phyloP scores from a whole-genome alignment of 2,113 vertebrate genomes.

The Connochaetes taurinus region DNA sequence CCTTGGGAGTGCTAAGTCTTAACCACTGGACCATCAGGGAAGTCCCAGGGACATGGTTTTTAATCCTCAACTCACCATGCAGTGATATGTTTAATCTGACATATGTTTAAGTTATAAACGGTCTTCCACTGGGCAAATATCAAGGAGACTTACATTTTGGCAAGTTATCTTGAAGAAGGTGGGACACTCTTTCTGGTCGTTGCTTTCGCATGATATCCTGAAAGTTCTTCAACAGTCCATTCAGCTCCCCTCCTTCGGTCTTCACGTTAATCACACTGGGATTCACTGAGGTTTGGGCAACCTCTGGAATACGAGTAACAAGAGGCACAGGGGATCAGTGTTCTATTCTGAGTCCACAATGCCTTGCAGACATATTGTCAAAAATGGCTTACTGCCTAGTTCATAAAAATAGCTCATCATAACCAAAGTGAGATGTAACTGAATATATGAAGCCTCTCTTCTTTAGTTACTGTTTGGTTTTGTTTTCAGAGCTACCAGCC shows the following conservation, averaged over 20 bases:
- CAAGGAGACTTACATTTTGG: constrained; percentile 84
- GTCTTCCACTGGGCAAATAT: neutral
- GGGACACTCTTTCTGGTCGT: constrained; percentile 89
- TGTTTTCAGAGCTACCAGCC: neutral
- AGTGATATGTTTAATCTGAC: neutral
- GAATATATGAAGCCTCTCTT: neutral
- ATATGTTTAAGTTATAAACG: neutral
- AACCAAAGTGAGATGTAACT: neutral
- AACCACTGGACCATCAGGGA: neutral
- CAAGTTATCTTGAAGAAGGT: constrained; percentile 96
- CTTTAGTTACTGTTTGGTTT: neutral
- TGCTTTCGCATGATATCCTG: constrained; percentile 89
- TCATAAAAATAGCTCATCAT: neutral
- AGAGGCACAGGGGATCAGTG: neutral
- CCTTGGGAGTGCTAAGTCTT: neutral
- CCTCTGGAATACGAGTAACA: constrained; percentile 76
- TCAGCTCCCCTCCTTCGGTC: constrained; percentile 61
- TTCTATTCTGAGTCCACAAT: neutral
- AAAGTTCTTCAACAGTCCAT: constrained; percentile 83
- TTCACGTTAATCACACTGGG: constrained; percentile 63
- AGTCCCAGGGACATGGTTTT: neutral
- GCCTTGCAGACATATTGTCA: neutral
- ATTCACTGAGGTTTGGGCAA: constrained; percentile 74
- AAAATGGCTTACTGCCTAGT: neutral
- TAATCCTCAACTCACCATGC: neutral